Conservation (phyloP, 2,113 vertebrate genomes). For the Aix galericulata region DNA sequence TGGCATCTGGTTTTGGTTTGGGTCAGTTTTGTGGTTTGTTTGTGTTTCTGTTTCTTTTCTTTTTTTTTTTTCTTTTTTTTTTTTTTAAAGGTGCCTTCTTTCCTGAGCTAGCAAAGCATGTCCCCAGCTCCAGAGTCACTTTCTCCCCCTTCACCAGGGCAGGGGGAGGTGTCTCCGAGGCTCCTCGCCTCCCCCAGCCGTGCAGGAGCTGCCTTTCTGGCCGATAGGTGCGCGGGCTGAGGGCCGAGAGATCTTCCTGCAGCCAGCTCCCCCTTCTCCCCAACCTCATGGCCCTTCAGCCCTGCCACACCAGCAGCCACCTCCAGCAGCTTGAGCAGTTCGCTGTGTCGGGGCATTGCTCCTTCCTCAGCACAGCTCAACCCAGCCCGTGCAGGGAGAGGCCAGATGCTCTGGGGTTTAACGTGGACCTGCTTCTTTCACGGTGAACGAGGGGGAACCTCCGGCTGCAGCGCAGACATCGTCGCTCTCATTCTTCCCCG, state of each 20-base stretch:
- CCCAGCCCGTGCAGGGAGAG: not conserved
- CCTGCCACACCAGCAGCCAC: not conserved
- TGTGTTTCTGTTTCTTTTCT: not conserved
- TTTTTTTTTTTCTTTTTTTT: not conserved
- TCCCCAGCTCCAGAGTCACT: rapidly evolving
- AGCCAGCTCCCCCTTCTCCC: not conserved
- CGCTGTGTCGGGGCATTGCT: not conserved
- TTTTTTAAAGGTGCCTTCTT: constrained; percentile 33
- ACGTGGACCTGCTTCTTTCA: not conserved
- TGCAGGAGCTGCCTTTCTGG: not conserved
- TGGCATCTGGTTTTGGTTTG: not conserved
- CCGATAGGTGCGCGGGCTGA: rapidly evolving
- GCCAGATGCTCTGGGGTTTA: not conserved
- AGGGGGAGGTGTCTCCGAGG: not conserved
- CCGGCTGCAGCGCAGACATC: rapidly evolving
- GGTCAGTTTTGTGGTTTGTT: not conserved
- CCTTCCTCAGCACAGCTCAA: not conserved
- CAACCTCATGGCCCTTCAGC: rapidly evolving
- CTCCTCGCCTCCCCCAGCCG: not conserved
- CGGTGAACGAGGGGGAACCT: not conserved
- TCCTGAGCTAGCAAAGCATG: constrained; percentile 26
- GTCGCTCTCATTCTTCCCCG: not conserved
- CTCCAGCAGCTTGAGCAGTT: not conserved
- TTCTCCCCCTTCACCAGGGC: not conserved
- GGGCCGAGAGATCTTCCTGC: not conserved